Evolutionary conservation across 37 sponge, comb jelly and placozoan species (phyloP).

Genomic region (Beroe forskalii): DNA sequence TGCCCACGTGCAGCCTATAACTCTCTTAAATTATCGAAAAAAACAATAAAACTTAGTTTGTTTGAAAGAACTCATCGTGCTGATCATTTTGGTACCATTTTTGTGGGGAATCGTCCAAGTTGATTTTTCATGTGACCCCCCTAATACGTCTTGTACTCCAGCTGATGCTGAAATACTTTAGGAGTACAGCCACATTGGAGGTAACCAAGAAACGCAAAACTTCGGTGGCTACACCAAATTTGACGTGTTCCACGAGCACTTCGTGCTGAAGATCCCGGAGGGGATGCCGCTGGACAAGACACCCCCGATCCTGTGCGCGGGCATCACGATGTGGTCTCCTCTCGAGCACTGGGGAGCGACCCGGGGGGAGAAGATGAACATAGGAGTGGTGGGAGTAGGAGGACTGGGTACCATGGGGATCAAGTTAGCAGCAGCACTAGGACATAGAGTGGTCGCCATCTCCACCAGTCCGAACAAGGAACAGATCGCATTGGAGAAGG

Average conservation of each 20-base stretch:
- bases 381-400: constrained; percentile 33
- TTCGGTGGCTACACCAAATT: constrained; percentile 11
- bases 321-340: constrained; percentile 47
- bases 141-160: too few relatives aligned
- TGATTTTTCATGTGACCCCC: too few relatives aligned
- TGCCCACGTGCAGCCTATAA: too few relatives aligned
- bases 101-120: too few relatives aligned
- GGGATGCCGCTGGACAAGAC: constrained; percentile 21
- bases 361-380: background rate
- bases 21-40: too few relatives aligned
- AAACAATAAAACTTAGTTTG: too few relatives aligned
- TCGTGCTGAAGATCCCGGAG: background rate
- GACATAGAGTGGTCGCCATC: constrained; percentile 45
- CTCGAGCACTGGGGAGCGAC: constrained; percentile 54
- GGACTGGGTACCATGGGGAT: constrained; percentile 58
- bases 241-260: constrained; percentile 55
- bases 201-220: constrained; percentile 36
- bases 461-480: background rate
- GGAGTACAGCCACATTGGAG: constrained; percentile 61
- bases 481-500: background rate
- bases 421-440: constrained; percentile 39
- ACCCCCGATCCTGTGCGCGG: constrained; percentile 25
- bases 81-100: too few relatives aligned
- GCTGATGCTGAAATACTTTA: background rate
- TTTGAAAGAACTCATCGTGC: too few relatives aligned